Base-by-base conservation (phyloP, 2,797 vertebrate species). In the Lithobates sylvaticus region DNA sequence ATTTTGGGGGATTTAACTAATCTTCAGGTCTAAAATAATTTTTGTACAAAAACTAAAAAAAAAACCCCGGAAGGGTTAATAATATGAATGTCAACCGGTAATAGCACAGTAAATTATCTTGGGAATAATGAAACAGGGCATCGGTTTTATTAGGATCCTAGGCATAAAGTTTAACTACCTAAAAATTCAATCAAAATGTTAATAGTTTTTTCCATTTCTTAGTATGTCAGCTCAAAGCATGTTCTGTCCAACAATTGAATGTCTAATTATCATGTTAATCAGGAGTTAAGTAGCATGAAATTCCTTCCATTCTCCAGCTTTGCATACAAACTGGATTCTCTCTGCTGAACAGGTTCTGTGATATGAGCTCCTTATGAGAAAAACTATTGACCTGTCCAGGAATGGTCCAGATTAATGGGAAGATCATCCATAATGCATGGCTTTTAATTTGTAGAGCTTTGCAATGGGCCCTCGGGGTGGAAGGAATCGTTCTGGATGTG, bases 391-490 rank as follows among this genome's bases (percentile, higher is more conserved):
- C 54, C 65, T 79, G 78, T 70, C 78, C 67, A 23, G 39, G 32
- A 80, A 34, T 39, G 32, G 67, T 12, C 21, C 68, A 61, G 68
- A 81, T 81, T 72, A 81, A 81, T 81, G 29, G 27, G 23, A 12
- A 27, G 47, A 81, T 72, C 78, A 81, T 81, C 54, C 67, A 81
- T 71, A 72, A 81, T 71, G 70, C 78, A 81, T 71, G 13, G 29
- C 29, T 50, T 58, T 61, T 72, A 70, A 81, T 81, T 36, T 72
- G 47, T 39, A 58, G 68, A n/a, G 32, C 8, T 73, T 74, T 50
- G 42, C 65, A 80, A 23, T n/a, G 4, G 42, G 78, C 78, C 78
- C 78, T 61, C 16, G 15, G 68, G 78, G 32, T 39, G 26, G 44
- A 54, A n/a, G 50, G 67, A 12, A 34, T 81, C 44, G 58, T 81